These are phyloP conservation scores for Plecotus auritus DNA, from an alignment of 2,113 vertebrate species.

Conservation along the genomic window DNA sequence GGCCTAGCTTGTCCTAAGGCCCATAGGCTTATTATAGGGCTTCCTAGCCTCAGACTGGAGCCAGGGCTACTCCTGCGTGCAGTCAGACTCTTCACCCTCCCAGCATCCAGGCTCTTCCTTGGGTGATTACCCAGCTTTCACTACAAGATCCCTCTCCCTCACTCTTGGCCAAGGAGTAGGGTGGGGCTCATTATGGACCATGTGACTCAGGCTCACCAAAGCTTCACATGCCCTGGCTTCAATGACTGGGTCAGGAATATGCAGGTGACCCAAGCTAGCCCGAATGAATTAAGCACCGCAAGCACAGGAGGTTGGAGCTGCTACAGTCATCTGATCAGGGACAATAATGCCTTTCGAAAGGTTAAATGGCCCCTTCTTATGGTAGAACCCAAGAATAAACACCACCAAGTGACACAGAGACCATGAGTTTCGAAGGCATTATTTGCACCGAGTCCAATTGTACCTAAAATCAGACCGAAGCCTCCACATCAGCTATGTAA, in stretches of 20 bases:
- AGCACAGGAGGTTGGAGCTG: neutral
- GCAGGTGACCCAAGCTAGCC: neutral
- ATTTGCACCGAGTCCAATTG: neutral
- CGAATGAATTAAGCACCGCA: neutral
- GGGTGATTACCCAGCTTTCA: neutral
- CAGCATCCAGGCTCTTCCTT: neutral
- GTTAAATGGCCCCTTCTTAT: neutral
- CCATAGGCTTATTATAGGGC: neutral
- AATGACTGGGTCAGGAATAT: neutral
- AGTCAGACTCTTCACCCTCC: neutral
- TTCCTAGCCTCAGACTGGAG: neutral
- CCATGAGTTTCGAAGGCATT: neutral
- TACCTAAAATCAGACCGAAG: slow-evolving; percentile 18
- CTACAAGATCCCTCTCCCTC: neutral
- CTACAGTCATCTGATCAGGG: neutral
- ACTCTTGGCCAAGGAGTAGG: neutral
- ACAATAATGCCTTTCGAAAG: neutral
- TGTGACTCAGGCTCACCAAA: neutral
- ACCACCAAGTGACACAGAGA: neutral
- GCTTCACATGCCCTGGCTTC: neutral
- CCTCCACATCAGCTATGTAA: neutral
- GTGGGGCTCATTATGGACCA: neutral
- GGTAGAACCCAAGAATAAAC: neutral
- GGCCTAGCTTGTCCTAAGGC: neutral
- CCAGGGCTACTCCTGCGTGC: neutral